Evolutionary conservation across 2,113 vertebrate genomes (phyloP).

Genomic region (Gnathonemus longibarbis): DNA sequence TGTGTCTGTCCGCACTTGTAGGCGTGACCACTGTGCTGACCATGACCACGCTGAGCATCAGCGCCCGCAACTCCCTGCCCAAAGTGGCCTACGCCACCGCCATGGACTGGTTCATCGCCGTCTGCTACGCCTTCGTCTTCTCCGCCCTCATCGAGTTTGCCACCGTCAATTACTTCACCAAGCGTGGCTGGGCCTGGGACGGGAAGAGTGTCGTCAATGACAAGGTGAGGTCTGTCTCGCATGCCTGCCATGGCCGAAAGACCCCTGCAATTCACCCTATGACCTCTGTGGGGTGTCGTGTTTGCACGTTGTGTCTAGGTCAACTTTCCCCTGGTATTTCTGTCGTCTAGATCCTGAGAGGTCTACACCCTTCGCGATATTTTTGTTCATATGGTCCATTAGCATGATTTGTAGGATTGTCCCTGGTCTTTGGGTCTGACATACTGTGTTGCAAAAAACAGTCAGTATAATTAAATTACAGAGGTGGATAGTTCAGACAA

Average conservation of each 20-base stretch:
- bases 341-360: background rate
- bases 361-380: background rate
- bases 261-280: background rate
- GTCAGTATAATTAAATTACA: background rate
- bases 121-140: slow-evolving; percentile 97
- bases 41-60: slow-evolving; percentile 96
- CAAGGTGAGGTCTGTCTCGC: slow-evolving; percentile 68
- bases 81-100: slow-evolving; percentile 97
- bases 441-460: background rate
- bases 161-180: slow-evolving; percentile 99
- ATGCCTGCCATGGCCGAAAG: background rate
- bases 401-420: background rate
- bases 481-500: background rate
- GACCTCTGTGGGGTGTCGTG: background rate
- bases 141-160: slow-evolving; percentile 96
- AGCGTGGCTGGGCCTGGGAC: slow-evolving; percentile 98
- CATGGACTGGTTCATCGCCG: slow-evolving; percentile 99
- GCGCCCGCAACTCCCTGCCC: slow-evolving; percentile 90
- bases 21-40: slow-evolving; percentile 95
- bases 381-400: background rate
- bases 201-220: slow-evolving; percentile 93
- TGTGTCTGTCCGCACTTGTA: slow-evolving; percentile 39
- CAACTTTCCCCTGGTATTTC: background rate
- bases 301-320: background rate
- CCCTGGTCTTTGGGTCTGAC: background rate